Percentiles rank a stretch among this genome's conserved stretches.
Evolutionary conservation across 1,140 invertebrate genomes (phyloP).

Genomic region (Caenorhabditis inopinata): DNA sequence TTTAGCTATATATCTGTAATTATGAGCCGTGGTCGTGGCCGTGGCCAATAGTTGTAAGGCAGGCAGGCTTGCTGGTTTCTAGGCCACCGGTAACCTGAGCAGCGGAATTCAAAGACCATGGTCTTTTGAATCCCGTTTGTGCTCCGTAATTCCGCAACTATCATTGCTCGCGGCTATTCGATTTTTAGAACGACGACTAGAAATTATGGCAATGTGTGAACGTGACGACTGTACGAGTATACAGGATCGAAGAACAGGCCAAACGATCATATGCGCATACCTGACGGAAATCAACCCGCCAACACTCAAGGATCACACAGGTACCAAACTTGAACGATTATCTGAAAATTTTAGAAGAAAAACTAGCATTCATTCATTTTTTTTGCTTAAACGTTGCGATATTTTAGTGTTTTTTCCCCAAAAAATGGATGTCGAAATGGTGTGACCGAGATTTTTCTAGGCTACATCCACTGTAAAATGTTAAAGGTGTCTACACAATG

Average conservation of each 20-base stretch:
- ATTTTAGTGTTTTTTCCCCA: background rate
- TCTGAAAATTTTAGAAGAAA: background rate
- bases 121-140: too few species aligned
- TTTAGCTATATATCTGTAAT: too few species aligned
- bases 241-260: background rate
- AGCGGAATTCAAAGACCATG: too few species aligned
- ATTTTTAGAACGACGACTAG: background rate
- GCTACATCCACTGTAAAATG: background rate
- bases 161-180: background rate
- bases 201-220: background rate
- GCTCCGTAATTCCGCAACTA: background rate
- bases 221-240: slow-evolving; percentile 11
- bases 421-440: background rate
- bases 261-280: slow-evolving; percentile 5
- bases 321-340: too few species aligned
- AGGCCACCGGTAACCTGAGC: too few species aligned
- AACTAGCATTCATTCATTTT: too few species aligned
- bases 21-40: too few species aligned
- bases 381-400: background rate
- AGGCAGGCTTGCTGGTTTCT: too few species aligned
- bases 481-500: background rate
- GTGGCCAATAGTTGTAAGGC: too few species aligned
- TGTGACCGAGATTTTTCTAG: background rate
- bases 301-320: background rate
- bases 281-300: background rate